These are phyloP conservation scores for Callocephalon fimbriatum DNA, from an alignment of 2,113 vertebrate species.

Conservation along the genomic window DNA sequence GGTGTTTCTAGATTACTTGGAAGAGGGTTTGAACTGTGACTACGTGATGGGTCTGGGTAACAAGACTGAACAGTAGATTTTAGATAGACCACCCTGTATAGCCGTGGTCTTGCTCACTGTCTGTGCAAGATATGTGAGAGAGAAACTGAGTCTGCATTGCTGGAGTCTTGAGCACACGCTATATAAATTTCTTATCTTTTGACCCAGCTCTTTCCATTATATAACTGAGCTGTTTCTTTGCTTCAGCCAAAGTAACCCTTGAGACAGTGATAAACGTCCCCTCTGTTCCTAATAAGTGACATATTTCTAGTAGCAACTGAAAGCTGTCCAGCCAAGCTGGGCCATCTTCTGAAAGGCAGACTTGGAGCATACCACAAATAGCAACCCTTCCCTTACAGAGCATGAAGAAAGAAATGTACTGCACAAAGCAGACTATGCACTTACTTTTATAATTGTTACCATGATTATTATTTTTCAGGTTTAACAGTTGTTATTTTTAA, in stretches of 20 bases:
- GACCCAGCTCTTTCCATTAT: constrained; percentile 38
- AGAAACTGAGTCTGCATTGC: neutral
- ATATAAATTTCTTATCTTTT: constrained; percentile 11
- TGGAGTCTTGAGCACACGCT: neutral
- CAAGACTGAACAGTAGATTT: fast-evolving
- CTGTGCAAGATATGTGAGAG: neutral
- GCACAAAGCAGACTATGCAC: neutral
- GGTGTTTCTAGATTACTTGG: neutral
- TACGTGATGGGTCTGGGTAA: neutral
- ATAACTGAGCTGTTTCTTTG: constrained; percentile 13
- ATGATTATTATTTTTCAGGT: neutral
- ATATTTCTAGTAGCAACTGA: constrained; percentile 56
- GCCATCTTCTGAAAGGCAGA: constrained; percentile 6
- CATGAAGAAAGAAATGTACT: neutral
- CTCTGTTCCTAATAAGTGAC: constrained; percentile 63
- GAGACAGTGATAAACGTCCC: constrained; percentile 59
- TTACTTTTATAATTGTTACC: neutral
- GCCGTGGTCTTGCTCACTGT: fast-evolving
- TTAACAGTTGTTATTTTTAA: neutral
- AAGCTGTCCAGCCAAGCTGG: constrained; percentile 28
- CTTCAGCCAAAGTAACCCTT: constrained; percentile 32
- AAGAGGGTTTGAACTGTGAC: fast-evolving
- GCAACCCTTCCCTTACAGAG: constrained; percentile 29
- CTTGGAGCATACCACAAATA: constrained; percentile 1
- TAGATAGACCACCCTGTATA: neutral